phyloP scores from a whole-genome alignment of 2,888 invertebrate species.

The Drosophila nigritarsus region DNA sequence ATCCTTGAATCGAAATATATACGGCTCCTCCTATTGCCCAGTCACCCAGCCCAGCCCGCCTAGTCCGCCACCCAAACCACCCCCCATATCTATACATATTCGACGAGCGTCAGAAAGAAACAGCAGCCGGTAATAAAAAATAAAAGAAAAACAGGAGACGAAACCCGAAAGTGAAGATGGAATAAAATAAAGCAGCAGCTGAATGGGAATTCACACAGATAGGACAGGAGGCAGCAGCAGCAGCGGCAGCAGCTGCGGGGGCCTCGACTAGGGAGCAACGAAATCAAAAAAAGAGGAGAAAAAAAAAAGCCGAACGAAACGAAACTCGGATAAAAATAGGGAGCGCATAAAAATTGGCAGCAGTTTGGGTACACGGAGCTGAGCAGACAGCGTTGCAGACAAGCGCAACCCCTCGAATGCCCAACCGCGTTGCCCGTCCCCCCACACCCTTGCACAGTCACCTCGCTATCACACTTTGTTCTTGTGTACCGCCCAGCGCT shows the following conservation, averaged over 20 bases:
- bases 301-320: conserved; percentile 46
- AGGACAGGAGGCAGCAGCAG: background rate
- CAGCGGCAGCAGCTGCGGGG: conserved; percentile 1
- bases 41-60: conserved; percentile 2
- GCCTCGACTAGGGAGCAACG: conserved; percentile 41
- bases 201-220: conserved; percentile 47
- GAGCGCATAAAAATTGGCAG: conserved; percentile 80
- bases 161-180: conserved; percentile 80
- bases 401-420: conserved; percentile 54
- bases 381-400: conserved; percentile 78
- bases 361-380: conserved; percentile 60
- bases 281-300: conserved; percentile 25
- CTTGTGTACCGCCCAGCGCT: conserved; percentile 33
- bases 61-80: background rate
- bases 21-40: conserved; percentile 66
- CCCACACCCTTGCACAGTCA: background rate
- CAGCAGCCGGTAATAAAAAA: conserved; percentile 67
- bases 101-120: conserved; percentile 66
- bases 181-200: conserved; percentile 77
- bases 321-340: conserved; percentile 70
- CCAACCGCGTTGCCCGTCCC: background rate
- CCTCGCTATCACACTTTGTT: background rate
- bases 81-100: conserved; percentile 69
- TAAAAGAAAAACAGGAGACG: conserved; percentile 53
- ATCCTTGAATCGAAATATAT: conserved; percentile 79